Conservation (phyloP, 2,797 vertebrate genomes). For the Gallirallus australis region DNA sequence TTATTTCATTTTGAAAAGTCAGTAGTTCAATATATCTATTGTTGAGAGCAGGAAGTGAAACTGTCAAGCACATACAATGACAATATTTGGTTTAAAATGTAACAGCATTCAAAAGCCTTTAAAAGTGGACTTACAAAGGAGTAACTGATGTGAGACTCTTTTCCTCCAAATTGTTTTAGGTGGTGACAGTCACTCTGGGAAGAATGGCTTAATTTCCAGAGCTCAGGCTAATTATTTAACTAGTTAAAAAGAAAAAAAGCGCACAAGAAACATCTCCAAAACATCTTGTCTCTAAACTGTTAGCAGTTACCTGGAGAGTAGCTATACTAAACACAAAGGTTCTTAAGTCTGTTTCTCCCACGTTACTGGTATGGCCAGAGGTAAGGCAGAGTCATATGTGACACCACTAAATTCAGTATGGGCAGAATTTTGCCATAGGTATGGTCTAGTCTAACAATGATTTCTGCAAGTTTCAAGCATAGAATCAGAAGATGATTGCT, state of each 20-base stretch:
- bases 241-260: neutral
- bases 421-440: neutral
- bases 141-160: neutral
- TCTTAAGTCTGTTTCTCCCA: neutral
- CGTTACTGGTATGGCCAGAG: neutral
- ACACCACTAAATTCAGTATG: neutral
- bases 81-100: neutral
- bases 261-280: neutral
- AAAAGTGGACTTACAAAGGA: neutral
- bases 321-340: neutral
- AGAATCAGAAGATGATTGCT: neutral
- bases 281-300: neutral
- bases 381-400: neutral
- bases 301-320: neutral
- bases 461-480: neutral
- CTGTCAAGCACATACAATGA: neutral
- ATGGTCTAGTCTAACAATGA: neutral
- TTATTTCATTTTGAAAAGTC: neutral
- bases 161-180: neutral
- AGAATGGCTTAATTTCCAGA: neutral
- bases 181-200: neutral
- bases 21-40: neutral
- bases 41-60: neutral
- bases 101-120: neutral
- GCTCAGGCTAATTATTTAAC: neutral